Evolutionary conservation across 2,888 invertebrate species (phyloP).

Genomic region (Tenthredo notha): DNA sequence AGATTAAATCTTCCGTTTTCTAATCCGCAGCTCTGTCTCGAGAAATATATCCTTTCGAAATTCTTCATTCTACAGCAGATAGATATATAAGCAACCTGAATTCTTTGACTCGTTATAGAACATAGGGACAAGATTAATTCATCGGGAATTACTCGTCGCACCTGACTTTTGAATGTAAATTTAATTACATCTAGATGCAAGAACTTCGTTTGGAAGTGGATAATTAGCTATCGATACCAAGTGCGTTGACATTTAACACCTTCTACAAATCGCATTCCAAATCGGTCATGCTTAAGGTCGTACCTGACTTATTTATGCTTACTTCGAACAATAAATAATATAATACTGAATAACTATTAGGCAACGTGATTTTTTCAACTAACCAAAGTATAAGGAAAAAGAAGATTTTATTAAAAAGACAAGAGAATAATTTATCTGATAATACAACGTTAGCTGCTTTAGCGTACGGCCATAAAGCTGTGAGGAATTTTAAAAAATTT

Average conservation of each 20-base stretch:
- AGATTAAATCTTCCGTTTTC: background rate
- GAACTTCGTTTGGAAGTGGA: background rate
- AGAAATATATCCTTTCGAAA: background rate
- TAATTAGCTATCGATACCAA: constrained; percentile 21
- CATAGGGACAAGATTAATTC: background rate
- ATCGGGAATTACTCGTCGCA: background rate
- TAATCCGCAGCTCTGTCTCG: background rate
- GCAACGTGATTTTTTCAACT: background rate
- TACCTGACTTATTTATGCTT: background rate
- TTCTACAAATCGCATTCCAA: constrained; percentile 3
- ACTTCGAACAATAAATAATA: constrained; percentile 1
- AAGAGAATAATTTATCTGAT: background rate
- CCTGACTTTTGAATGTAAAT: background rate
- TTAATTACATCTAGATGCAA: background rate
- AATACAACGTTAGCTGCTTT: background rate
- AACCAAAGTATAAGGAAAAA: background rate
- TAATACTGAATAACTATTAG: background rate
- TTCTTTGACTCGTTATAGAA: background rate
- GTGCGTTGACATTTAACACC: constrained; percentile 19
- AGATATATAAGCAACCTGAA: background rate
- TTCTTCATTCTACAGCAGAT: background rate
- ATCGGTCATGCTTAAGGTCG: background rate
- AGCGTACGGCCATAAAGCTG: background rate
- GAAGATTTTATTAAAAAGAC: background rate
- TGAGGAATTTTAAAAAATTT: background rate